phyloP scores from a whole-genome alignment of 1,140 invertebrate genomes.

The Aphidius gifuensis region DNA sequence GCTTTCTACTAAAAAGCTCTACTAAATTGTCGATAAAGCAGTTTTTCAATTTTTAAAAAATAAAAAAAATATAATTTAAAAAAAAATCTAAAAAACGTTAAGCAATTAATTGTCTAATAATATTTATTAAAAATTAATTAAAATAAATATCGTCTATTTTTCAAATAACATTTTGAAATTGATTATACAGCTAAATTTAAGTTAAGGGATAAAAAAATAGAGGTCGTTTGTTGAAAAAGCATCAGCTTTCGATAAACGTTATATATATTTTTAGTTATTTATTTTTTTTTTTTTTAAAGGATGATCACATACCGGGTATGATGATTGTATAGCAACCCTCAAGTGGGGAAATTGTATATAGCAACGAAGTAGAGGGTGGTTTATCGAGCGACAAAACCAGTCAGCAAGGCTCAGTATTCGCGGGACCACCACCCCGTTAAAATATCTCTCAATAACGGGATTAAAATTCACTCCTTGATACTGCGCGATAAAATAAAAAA shows the following conservation, averaged over 20 bases:
- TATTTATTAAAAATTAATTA: too few species aligned
- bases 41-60: too few species aligned
- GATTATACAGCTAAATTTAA: neutral
- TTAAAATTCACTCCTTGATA: conserved; percentile 17
- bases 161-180: too few species aligned
- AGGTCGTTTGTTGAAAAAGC: neutral
- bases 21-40: too few species aligned
- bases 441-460: conserved; percentile 21
- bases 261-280: too few species aligned
- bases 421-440: conserved; percentile 48
- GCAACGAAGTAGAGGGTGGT: conserved; percentile 37
- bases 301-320: conserved; percentile 20
- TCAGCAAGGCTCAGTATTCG: conserved; percentile 44
- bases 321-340: conserved; percentile 35
- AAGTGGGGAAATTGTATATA: conserved; percentile 29
- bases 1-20: too few species aligned
- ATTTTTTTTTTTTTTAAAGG: conserved; percentile 16
- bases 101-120: too few species aligned
- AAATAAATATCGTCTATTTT: too few species aligned
- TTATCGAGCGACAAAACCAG: conserved; percentile 45
- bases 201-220: neutral
- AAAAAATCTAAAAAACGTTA: too few species aligned
- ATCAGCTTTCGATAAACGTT: too few species aligned
- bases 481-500: too few species aligned
- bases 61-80: too few species aligned